phyloP scores from a whole-genome alignment of 2,888 invertebrate species.

The Prenolepis imparis region DNA sequence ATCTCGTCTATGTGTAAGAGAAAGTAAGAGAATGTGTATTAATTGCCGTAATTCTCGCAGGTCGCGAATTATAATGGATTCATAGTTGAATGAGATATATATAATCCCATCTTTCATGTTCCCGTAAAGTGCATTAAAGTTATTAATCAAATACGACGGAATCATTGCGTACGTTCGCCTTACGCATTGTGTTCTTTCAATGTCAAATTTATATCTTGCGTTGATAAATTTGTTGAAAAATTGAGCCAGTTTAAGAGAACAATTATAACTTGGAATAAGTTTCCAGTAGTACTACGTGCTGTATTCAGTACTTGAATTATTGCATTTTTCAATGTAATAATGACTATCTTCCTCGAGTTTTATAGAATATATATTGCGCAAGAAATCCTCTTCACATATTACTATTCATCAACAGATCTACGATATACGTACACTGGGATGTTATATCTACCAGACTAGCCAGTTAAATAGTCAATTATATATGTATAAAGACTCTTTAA shows the following conservation, averaged over 20 bases:
- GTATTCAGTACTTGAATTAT: not conserved
- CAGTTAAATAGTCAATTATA: conserved; percentile 52
- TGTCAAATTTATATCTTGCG: not conserved
- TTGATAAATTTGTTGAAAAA: not conserved
- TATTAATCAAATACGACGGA: conserved; percentile 5
- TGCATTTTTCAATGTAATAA: conserved; percentile 35
- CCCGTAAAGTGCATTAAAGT: conserved; percentile 22
- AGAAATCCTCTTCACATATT: conserved; percentile 15
- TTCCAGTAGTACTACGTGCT: not conserved
- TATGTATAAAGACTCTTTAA: conserved; percentile 18
- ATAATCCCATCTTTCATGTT: conserved; percentile 17
- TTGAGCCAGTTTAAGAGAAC: not conserved
- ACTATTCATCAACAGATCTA: not conserved
- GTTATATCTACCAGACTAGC: conserved; percentile 41
- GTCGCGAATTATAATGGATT: conserved; percentile 15
- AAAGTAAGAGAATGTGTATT: not conserved
- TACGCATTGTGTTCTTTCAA: conserved; percentile 9
- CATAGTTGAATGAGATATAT: conserved; percentile 17
- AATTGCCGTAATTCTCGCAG: conserved; percentile 26
- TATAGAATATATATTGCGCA: not conserved
- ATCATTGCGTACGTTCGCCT: not conserved
- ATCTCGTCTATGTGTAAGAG: conserved; percentile 5
- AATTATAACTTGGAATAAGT: not conserved
- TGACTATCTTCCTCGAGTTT: conserved; percentile 28
- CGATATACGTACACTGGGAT: not conserved